phyloP scores from a whole-genome alignment of 2,888 invertebrate genomes.

The Azorinus chamasolen region DNA sequence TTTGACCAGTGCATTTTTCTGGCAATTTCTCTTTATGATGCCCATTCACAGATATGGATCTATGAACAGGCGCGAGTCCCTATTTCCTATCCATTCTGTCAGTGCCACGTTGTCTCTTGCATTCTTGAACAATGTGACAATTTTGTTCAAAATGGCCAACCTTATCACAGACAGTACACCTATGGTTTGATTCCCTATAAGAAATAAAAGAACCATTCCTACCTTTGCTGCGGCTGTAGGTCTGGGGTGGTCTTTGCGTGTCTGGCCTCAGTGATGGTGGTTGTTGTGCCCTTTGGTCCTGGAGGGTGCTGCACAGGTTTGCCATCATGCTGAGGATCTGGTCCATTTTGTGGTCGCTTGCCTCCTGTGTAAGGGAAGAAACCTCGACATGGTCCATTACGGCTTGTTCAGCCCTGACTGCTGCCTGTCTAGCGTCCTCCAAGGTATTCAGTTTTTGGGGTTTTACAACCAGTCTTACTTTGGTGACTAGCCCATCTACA shows the following conservation, averaged over 20 bases:
- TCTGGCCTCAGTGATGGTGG: too few species aligned
- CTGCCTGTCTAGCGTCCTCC: slow-evolving; percentile 20
- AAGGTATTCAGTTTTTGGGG: slow-evolving; percentile 7
- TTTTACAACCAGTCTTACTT: slow-evolving; percentile 8
- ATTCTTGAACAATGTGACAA: not conserved
- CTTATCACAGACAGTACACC: not conserved
- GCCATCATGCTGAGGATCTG: not conserved
- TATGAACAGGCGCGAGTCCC: slow-evolving; percentile 1
- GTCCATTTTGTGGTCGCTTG: too few species aligned
- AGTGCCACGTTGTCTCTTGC: slow-evolving; percentile 1
- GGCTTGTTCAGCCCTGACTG: slow-evolving; percentile 18
- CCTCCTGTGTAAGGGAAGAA: not conserved
- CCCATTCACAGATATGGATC: not conserved
- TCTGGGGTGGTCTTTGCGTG: not conserved
- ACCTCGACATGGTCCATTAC: not conserved
- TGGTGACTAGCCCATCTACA: slow-evolving; percentile 10
- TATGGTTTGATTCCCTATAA: not conserved
- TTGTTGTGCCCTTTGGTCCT: not conserved
- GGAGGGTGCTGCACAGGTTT: not conserved
- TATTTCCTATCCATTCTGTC: not conserved
- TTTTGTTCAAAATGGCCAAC: not conserved
- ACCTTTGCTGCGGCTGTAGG: not conserved
- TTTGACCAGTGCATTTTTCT: too few species aligned
- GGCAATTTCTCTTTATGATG: not conserved
- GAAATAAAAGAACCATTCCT: slow-evolving; percentile 3